phyloP scores from a whole-genome alignment of 2,113 vertebrate species.

The Corythaeola cristata region DNA sequence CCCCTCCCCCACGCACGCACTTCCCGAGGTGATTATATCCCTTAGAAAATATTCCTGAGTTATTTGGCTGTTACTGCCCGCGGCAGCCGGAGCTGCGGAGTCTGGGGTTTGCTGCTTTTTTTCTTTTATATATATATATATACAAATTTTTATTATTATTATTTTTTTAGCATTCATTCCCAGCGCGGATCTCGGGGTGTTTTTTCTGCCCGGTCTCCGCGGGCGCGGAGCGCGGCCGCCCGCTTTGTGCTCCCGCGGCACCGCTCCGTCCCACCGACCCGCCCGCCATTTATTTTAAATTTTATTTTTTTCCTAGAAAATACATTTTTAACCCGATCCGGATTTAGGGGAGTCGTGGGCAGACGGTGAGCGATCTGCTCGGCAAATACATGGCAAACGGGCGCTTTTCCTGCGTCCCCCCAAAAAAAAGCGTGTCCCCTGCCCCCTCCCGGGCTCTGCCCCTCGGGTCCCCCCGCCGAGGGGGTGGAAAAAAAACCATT shows the following conservation, averaged over 20 bases:
- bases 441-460: too few relatives aligned
- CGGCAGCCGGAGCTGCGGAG: neutral
- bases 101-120: neutral
- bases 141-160: too few relatives aligned
- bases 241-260: neutral
- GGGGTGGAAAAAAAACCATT: too few relatives aligned
- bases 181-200: neutral
- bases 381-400: neutral
- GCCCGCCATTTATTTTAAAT: neutral
- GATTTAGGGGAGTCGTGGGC: neutral
- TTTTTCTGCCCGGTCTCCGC: neutral
- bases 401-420: too few relatives aligned
- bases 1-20: neutral
- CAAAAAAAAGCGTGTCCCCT: too few relatives aligned
- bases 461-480: too few relatives aligned
- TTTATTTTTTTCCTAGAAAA: neutral
- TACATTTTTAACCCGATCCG: neutral
- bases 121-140: neutral
- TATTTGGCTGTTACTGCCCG: neutral
- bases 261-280: neutral
- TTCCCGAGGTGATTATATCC: neutral
- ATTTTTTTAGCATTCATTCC: neutral
- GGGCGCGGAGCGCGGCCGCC: neutral
- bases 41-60: constrained; percentile 34
- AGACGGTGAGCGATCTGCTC: neutral